Percentiles rank a stretch among this genome's conserved stretches.
These are phyloP conservation scores for Apodemia mormo DNA, from an alignment of 2,888 invertebrate species.

Conservation along the genomic window DNA sequence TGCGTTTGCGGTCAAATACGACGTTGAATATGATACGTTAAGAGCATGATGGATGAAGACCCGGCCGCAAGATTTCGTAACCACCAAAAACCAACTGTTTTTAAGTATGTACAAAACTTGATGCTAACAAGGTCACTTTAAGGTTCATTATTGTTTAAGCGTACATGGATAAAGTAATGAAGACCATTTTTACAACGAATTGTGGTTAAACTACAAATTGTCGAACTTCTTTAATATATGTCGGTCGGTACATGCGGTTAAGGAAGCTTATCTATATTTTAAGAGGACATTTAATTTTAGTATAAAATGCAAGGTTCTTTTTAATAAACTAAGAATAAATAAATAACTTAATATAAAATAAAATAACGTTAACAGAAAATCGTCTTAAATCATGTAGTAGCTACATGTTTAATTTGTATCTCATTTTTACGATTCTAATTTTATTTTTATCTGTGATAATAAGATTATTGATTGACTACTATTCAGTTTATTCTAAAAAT, in stretches of 20 bases:
- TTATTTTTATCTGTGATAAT: too few species aligned
- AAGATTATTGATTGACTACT: too few species aligned
- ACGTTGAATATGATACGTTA: slow-evolving; percentile 71
- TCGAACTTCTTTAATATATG: not conserved
- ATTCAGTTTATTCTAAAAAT: too few species aligned
- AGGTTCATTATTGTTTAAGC: not conserved
- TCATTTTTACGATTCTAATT: too few species aligned
- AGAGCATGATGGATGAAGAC: slow-evolving; percentile 79
- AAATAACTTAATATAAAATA: too few species aligned
- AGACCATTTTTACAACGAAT: not conserved
- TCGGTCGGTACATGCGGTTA: not conserved
- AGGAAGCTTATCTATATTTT: not conserved
- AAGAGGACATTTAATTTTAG: not conserved
- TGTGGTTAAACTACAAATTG: not conserved
- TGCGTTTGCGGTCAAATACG: slow-evolving; percentile 72
- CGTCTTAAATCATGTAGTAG: too few species aligned
- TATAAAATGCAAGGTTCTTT: too few species aligned
- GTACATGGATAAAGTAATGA: not conserved
- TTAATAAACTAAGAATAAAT: too few species aligned
- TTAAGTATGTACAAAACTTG: not conserved
- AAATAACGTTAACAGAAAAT: too few species aligned
- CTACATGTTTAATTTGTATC: too few species aligned
- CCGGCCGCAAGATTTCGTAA: slow-evolving; percentile 64
- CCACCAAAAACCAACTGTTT: slow-evolving; percentile 26
- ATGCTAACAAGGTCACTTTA: not conserved